Evolutionary conservation across 2,113 vertebrate genomes (phyloP), one percentile per base, ranked within the genome.

Genomic region (Pseudolaguvia tuberculata): DNA sequence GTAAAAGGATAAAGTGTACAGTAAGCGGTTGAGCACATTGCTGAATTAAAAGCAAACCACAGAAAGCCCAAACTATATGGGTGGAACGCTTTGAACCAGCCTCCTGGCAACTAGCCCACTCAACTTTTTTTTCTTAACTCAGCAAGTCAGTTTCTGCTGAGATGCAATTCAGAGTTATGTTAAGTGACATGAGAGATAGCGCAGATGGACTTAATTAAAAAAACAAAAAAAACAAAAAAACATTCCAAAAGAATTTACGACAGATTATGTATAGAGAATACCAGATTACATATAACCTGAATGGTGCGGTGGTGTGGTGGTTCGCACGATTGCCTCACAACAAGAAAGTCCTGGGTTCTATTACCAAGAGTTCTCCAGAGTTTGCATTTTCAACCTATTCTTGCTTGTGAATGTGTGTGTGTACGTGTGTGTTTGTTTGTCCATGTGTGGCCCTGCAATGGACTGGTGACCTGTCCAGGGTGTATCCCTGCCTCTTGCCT

Each of bases 61-160:
- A 82, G 71, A 71, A 18, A 67, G 84, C 85, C 66, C 78, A 85
- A 79, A 77, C 83, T 79, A 70, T 82, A 59, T 72, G 73, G 81
- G 62, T 72, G 73, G 72, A 61, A 76, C n/a, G 59, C 4, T 57
- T 27, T 39, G 70, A 82, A 80, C 72, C 55, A 73, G 70, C 23
- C 72, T 76, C 39, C 55, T 58, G 80, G 83, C 76, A 79, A 84
- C 63, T 29, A 4, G 59, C 73, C 70, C 59, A 62, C 35, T 31
- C 58, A 35, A 52, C 35, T 21, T 67, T 55, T 73, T 75, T 75
- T 47, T 56, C 20, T 14, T 18, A 50, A 70, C 42, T 65, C 51
- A 72, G 67, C 59, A 75, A 67, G 47, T 14, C 35, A 31, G 25
- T 42, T 65, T 74, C 23, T 78, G 52, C 63, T 70, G 23, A 73